These are phyloP conservation scores for Amia ocellicauda DNA, from an alignment of 2,113 vertebrate species.

Conservation along the genomic window DNA sequence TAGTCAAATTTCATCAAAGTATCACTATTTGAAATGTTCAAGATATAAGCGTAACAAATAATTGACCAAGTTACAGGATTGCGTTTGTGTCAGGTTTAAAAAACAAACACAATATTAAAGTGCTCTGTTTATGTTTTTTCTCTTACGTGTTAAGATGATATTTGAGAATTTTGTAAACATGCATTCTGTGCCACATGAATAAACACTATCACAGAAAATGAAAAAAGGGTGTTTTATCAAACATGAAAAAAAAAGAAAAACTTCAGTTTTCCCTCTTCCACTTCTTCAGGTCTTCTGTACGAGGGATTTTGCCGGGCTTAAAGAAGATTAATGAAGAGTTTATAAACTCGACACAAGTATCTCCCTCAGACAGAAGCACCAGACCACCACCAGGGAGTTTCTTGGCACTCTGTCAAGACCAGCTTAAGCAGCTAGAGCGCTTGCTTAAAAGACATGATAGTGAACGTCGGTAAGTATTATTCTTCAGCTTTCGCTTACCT, in stretches of 20 bases:
- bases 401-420: conserved; percentile 69
- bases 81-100: too few relatives aligned
- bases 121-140: too few relatives aligned
- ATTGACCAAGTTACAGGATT: too few relatives aligned
- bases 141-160: too few relatives aligned
- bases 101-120: too few relatives aligned
- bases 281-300: conserved; percentile 64
- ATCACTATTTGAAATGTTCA: too few relatives aligned
- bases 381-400: conserved; percentile 54
- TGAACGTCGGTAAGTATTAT: conserved; percentile 61
- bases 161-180: too few relatives aligned
- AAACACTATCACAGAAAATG: too few relatives aligned
- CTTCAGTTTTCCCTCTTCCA: conserved; percentile 29
- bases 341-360: conserved; percentile 34
- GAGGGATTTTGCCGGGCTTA: conserved; percentile 62
- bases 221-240: too few relatives aligned
- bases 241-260: conserved; percentile 1
- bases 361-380: conserved; percentile 33
- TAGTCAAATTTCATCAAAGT: too few relatives aligned
- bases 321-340: conserved; percentile 63
- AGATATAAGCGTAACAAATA: too few relatives aligned
- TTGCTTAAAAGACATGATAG: conserved; percentile 52
- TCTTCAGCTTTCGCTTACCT: not conserved
- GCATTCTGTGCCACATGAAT: too few relatives aligned
- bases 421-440: conserved; percentile 64